These are phyloP conservation scores for Lates calcarifer DNA, from an alignment of 2,113 vertebrate species.

Conservation along the genomic window DNA sequence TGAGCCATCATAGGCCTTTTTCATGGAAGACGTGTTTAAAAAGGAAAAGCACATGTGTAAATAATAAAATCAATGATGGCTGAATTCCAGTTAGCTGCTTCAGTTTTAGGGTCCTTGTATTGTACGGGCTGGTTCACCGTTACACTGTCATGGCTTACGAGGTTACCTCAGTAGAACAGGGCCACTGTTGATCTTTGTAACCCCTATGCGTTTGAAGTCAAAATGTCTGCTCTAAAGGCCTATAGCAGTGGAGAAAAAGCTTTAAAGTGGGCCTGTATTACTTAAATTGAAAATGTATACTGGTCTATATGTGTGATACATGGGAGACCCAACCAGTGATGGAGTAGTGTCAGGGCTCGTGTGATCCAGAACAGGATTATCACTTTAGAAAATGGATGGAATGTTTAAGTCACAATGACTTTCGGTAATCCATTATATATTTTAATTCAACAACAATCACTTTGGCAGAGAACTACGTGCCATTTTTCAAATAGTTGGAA, in stretches of 20 bases:
- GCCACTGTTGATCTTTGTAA: too few relatives aligned
- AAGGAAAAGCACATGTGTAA: background rate
- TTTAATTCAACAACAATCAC: conserved; percentile 38
- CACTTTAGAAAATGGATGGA: conserved; percentile 22
- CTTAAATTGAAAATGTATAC: background rate
- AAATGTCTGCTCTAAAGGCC: too few relatives aligned
- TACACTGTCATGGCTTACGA: too few relatives aligned
- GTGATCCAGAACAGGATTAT: background rate
- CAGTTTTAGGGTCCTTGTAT: background rate
- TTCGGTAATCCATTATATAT: conserved; percentile 18
- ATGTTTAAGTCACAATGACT: conserved; percentile 1
- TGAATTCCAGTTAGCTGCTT: too few relatives aligned
- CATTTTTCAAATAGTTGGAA: conserved; percentile 46
- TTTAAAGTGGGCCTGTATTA: too few relatives aligned
- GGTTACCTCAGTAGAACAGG: too few relatives aligned
- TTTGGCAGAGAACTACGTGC: conserved; percentile 20
- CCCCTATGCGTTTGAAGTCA: too few relatives aligned
- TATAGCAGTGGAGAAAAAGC: too few relatives aligned
- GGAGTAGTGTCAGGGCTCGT: background rate
- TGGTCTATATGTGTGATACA: background rate
- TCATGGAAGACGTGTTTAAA: background rate
- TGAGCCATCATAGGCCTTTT: background rate
- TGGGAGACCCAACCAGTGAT: background rate
- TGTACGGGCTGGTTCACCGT: too few relatives aligned
- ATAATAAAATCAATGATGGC: background rate